Conservation (phyloP, 2,797 vertebrate genomes). For the Cichlasoma orientale region DNA sequence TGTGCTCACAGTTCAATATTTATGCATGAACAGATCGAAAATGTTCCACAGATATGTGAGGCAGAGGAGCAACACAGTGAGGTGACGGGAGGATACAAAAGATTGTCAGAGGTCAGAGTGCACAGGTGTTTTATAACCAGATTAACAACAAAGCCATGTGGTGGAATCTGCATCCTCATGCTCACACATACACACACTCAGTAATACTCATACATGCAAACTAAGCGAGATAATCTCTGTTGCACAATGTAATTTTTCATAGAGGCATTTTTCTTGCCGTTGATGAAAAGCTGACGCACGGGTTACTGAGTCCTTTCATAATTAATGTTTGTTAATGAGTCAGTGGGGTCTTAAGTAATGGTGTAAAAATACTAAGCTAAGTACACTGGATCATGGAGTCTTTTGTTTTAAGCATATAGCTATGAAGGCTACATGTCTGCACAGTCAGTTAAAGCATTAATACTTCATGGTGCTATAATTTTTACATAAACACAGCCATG, state of each 20-base stretch:
- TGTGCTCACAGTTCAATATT: neutral
- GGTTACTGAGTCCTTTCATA: neutral
- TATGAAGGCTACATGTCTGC: too few relatives aligned
- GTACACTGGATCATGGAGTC: neutral
- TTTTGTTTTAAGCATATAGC: neutral
- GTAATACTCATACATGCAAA: neutral
- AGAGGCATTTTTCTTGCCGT: neutral
- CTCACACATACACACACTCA: neutral
- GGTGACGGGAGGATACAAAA: constrained; percentile 7
- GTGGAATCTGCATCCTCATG: constrained; percentile 32
- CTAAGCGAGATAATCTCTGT: neutral
- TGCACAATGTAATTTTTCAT: neutral
- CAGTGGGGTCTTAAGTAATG: neutral
- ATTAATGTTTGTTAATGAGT: neutral
- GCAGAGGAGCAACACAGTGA: neutral
- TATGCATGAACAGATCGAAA: neutral
- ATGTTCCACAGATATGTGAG: neutral
- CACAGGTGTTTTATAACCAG: constrained; percentile 42
- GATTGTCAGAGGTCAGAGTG: constrained; percentile 11
- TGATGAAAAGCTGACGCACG: neutral
- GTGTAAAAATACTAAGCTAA: neutral
- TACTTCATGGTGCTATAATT: too few relatives aligned
- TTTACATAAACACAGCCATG: too few relatives aligned
- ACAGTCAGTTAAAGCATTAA: too few relatives aligned
- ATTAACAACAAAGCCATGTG: constrained; percentile 27